Evolutionary conservation across 2,888 invertebrate species (phyloP), one percentile per base, ranked within the genome.

Genomic region (Invenusta paracnida): DNA sequence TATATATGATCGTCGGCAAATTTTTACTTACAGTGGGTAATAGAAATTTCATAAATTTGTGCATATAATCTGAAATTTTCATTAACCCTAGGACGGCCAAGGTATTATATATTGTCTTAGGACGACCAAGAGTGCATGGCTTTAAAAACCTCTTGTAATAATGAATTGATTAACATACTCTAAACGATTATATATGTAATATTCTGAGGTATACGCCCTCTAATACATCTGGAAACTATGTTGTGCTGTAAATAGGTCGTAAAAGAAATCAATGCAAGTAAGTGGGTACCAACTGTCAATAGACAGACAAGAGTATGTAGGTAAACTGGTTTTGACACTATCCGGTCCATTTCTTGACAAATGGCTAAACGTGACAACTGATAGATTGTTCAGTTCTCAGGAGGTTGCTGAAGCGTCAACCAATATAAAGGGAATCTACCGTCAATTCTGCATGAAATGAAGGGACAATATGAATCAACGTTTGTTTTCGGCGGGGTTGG

Each of bases 41-140:
- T n/a, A n/a, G n/a, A n/a, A n/a, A n/a, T n/a, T n/a, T n/a, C n/a
- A n/a, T n/a, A n/a, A n/a, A n/a, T n/a, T n/a, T n/a, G n/a, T n/a
- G n/a, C n/a, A n/a, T n/a, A n/a, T n/a, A n/a, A n/a, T n/a, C n/a
- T n/a, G n/a, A n/a, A n/a, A n/a, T n/a, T n/a, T n/a, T n/a, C n/a
- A 48, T 48, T 48, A 48, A 48, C 73, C 73, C 25, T 73, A n/a
- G 25, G 73, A 73, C 73, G 73, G 25, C 73, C 73, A 73, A 73
- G 73, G 73, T 48, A 73, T 73, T 73, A 5, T 23, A 73, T 73
- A 73, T n/a, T n/a, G 73, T 73, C 73, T 73, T 73, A 73, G 73
- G 73, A 73, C 73, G 73, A 23, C 73, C 73, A 73, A 73, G 73
- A 23, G 73, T 73, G n/a, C n/a, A n/a, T n/a, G 73, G 73, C 73